Evolutionary conservation across 2,888 invertebrate genomes (phyloP), one percentile per base, ranked within the genome.

Genomic region (Ophonus ardosiacus): DNA sequence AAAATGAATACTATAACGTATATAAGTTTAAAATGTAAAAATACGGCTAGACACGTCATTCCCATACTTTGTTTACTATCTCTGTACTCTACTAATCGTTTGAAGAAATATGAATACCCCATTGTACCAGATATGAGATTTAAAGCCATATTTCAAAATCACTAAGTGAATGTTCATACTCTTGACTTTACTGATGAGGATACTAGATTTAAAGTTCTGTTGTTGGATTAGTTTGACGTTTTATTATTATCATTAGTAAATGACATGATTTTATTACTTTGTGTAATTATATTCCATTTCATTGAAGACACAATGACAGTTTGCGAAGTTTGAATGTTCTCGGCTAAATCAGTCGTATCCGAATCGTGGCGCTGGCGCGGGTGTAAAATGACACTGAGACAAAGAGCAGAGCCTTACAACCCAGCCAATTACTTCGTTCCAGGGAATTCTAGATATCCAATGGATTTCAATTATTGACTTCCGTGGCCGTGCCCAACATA

Each of bases 401-500:
- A 57, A 57, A 57, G 57, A n/a, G 57, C 17, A 17, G 57, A 21
- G 17, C 24, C 65, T 7, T 65, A 38, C 38, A 65, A n/a, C 57
- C 24, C 89, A 88, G 89, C 89, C 78, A 78, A 78, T 78, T 78
- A 78, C 78, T 78, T 7, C 78, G 24, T 78, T 78, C 57, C 24
- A 78, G 78, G 18, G 57, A 78, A 78, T 57, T 78, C 78, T 78
- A 57, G 78, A 56, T 57, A 78, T 78, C 57, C 78, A 78, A 78
- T 56, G 57, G 56, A 78, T 57, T 78, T 57, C 78, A 78, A 78
- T 78, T 78, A 78, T 57, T 78, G 89, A 90, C 90, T 76, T 15
- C 57, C 56, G 15, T 15, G 31, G 17, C 89, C 43, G 13, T 31
- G 43, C 5, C 8, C 89, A 91, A 90, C 90, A 90, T 90, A 90